These are phyloP conservation scores for Otolemur garnettii DNA, from an alignment of 2,113 vertebrate genomes.

Conservation along the genomic window DNA sequence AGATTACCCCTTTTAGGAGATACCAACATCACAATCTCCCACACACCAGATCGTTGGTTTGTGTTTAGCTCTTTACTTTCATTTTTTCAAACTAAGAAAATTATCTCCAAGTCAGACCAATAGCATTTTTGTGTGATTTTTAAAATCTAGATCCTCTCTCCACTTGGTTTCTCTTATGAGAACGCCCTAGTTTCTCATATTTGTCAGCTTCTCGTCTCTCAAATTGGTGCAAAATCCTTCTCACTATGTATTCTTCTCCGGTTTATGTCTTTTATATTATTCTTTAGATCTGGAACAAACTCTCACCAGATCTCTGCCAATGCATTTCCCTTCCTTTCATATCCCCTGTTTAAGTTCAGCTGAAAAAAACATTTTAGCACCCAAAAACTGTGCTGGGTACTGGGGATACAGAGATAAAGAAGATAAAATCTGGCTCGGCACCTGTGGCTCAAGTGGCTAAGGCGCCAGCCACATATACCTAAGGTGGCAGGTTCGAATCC, in stretches of 20 bases:
- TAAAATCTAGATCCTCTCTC: not conserved
- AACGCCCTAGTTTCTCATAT: not conserved
- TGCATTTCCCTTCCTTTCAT: slow-evolving; percentile 2
- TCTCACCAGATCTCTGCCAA: slow-evolving; percentile 24
- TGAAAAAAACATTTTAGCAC: slow-evolving; percentile 5
- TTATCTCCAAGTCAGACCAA: not conserved
- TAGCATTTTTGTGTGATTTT: slow-evolving; percentile 25
- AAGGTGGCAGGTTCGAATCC: too few relatives aligned
- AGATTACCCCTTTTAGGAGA: slow-evolving; percentile 1
- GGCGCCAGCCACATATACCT: too few relatives aligned
- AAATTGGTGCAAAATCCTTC: slow-evolving; percentile 29
- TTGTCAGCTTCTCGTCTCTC: slow-evolving; percentile 29
- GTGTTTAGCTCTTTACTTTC: not conserved
- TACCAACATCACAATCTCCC: not conserved
- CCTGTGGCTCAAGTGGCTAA: too few relatives aligned
- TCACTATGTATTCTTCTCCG: slow-evolving; percentile 25
- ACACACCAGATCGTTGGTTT: not conserved
- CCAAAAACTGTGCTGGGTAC: not conserved
- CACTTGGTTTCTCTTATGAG: slow-evolving; percentile 21
- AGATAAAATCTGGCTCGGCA: not conserved
- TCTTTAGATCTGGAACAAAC: slow-evolving; percentile 56
- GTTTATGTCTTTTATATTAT: slow-evolving; percentile 24
- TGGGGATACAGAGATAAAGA: not conserved
- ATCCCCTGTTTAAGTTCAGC: slow-evolving; percentile 46
- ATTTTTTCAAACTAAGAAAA: slow-evolving; percentile 49